Conservation (phyloP, 2,797 vertebrate genomes). For the Fistularia tabacaria region DNA sequence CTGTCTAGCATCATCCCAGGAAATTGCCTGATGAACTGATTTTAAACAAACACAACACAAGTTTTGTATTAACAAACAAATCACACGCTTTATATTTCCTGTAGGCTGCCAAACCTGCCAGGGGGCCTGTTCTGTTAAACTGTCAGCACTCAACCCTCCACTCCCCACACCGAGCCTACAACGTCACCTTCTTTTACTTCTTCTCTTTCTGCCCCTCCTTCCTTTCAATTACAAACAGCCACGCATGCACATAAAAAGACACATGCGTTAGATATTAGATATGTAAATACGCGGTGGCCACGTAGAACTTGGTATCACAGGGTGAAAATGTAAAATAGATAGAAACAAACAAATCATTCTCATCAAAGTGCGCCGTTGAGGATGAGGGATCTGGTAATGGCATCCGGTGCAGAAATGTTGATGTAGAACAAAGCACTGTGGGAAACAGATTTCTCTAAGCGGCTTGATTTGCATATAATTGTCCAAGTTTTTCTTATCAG, state of each 20-base stretch:
- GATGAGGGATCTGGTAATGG: constrained; percentile 12
- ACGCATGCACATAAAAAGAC: constrained; percentile 1
- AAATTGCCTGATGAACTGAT: constrained; percentile 28
- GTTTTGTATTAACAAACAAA: constrained; percentile 60
- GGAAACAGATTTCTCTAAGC: constrained; percentile 18
- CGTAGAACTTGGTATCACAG: constrained; percentile 8
- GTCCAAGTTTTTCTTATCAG: constrained; percentile 44
- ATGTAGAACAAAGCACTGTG: constrained; percentile 23
- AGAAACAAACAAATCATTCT: not conserved
- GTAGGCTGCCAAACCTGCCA: constrained; percentile 52
- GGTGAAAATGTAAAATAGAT: constrained; percentile 10
- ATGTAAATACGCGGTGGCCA: constrained; percentile 25
- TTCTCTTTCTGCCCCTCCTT: not conserved
- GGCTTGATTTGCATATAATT: constrained; percentile 20
- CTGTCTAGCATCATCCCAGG: constrained; percentile 17
- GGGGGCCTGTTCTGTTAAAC: constrained; percentile 63
- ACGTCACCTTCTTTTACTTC: constrained; percentile 29
- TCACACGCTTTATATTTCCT: constrained; percentile 60
- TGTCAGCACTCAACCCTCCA: constrained; percentile 57
- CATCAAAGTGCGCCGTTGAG: constrained; percentile 2
- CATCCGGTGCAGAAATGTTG: constrained; percentile 2
- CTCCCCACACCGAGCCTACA: constrained; percentile 30
- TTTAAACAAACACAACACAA: constrained; percentile 55
- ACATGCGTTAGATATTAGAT: constrained; percentile 18
- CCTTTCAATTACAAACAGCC: constrained; percentile 1